Evolutionary conservation across 2,113 vertebrate genomes (phyloP).

Genomic region (Siniperca chuatsi): DNA sequence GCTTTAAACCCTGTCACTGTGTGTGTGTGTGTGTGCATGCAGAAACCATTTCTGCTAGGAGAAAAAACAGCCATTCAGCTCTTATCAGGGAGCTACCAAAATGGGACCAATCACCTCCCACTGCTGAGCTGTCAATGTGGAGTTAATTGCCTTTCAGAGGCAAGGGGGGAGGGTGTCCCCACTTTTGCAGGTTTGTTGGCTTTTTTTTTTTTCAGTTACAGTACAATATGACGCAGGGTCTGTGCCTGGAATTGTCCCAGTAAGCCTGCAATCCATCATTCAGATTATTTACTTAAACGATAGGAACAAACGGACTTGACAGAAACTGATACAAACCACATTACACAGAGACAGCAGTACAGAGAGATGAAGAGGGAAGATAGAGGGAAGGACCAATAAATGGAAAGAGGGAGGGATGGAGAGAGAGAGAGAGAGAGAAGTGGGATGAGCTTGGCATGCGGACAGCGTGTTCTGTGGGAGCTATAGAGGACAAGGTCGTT

Average conservation of each 20-base stretch:
- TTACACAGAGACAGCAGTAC: constrained; percentile 54
- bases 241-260: constrained; percentile 23
- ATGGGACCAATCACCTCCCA: constrained; percentile 70
- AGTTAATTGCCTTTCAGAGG: constrained; percentile 78
- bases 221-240: background rate
- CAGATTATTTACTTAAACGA: constrained; percentile 58
- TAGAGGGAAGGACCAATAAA: constrained; percentile 59
- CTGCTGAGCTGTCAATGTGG: constrained; percentile 77
- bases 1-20: constrained; percentile 49
- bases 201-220: constrained; percentile 33
- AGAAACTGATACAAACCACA: constrained; percentile 67
- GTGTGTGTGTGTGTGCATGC: constrained; percentile 2
- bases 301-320: constrained; percentile 54
- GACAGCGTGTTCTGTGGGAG: constrained; percentile 56
- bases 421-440: constrained; percentile 19
- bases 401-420: constrained; percentile 24
- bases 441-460: constrained; percentile 63
- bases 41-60: constrained; percentile 40
- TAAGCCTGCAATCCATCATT: constrained; percentile 55
- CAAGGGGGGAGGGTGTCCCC: constrained; percentile 6
- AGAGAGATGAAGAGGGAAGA: constrained; percentile 56
- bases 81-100: constrained; percentile 74
- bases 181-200: constrained; percentile 24
- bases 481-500: constrained; percentile 71
- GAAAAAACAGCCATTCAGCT: constrained; percentile 57